Percentiles rank a stretch among this genome's conserved stretches.
phyloP scores from a whole-genome alignment of 2,113 vertebrate genomes.

The Megalops atlanticus region DNA sequence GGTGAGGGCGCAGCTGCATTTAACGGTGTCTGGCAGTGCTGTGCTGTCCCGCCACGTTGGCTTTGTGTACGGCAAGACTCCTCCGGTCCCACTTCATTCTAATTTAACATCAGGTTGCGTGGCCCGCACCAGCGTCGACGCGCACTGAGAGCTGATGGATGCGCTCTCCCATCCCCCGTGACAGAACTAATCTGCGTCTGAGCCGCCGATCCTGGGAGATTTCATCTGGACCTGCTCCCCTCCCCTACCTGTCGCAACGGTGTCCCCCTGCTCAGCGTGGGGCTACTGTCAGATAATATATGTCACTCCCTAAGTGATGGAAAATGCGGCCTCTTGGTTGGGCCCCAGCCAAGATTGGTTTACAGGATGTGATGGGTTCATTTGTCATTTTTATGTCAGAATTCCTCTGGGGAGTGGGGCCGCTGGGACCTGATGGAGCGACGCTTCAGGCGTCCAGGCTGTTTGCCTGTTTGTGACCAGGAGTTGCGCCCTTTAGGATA shows the following conservation, averaged over 20 bases:
- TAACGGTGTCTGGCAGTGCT: neutral
- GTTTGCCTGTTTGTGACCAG: too few relatives aligned
- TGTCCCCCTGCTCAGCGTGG: constrained; percentile 5
- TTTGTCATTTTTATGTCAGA: constrained; percentile 45
- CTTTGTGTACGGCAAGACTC: neutral
- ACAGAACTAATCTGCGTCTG: constrained; percentile 28
- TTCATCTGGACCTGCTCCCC: constrained; percentile 13
- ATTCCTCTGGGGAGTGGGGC: neutral
- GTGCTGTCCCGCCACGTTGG: neutral
- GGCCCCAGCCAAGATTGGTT: constrained; percentile 28
- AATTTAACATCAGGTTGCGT: neutral
- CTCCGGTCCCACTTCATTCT: neutral
- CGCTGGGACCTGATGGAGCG: neutral
- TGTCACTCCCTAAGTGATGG: constrained; percentile 33
- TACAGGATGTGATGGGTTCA: constrained; percentile 39
- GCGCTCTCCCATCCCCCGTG: constrained; percentile 7
- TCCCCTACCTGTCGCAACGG: neutral
- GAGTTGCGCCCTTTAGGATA: too few relatives aligned
- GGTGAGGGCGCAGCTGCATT: neutral
- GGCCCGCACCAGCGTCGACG: neutral
- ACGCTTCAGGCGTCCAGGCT: too few relatives aligned
- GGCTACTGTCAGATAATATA: constrained; percentile 35
- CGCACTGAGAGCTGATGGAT: constrained; percentile 21
- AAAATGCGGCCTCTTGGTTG: constrained; percentile 13
- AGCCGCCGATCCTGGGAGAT: constrained; percentile 21